A percentile compares a stretch with the other conserved stretches of the same genome.
phyloP scores from a whole-genome alignment of 1,140 invertebrate genomes.

The Magallana ariakensis region DNA sequence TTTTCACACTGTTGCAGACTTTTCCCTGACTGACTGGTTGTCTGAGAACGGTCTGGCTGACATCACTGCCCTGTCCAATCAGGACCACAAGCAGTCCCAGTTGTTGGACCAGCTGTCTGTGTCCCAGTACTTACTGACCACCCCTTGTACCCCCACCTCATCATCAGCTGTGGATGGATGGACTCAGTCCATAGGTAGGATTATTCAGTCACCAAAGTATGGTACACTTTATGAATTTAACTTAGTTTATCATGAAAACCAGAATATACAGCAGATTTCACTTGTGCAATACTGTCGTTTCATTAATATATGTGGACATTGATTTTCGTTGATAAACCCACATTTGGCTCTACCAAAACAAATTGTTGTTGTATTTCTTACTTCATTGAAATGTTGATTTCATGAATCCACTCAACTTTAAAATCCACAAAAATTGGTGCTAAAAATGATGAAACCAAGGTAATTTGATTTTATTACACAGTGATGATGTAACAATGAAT shows the following conservation, averaged over 20 bases:
- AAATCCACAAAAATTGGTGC: no score
- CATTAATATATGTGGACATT: not conserved
- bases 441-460: no score
- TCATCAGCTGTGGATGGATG: constrained; percentile 46
- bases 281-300: no score
- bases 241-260: no score
- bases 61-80: constrained; percentile 12
- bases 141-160: constrained; percentile 37
- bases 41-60: not conserved
- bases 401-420: no score
- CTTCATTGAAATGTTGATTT: no score
- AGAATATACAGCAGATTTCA: no score
- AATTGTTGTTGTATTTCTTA: no score
- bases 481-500: no score
- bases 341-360: no score
- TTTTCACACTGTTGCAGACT: not conserved
- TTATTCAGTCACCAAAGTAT: not conserved
- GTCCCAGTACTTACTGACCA: constrained; percentile 42
- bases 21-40: constrained; percentile 32
- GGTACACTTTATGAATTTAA: not conserved
- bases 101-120: constrained; percentile 30
- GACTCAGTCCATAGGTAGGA: constrained; percentile 17
- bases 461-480: no score
- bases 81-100: constrained; percentile 37
- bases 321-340: no score